phyloP scores from a whole-genome alignment of 2,113 vertebrate genomes.

The Coracopsis vasa region DNA sequence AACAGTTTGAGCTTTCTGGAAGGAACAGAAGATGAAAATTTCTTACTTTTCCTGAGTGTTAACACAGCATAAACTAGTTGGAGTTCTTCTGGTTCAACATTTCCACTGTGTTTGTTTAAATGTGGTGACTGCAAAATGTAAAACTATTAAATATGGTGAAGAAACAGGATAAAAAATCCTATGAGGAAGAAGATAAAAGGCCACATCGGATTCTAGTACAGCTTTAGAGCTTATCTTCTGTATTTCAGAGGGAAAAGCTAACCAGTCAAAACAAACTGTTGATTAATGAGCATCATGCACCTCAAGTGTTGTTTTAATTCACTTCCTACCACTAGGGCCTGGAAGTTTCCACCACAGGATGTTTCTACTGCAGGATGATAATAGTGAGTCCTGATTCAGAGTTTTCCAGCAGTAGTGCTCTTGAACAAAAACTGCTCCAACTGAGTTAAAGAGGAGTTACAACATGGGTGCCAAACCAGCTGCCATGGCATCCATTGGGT shows the following conservation, averaged over 20 bases:
- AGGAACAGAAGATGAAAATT: not conserved
- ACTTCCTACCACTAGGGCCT: not conserved
- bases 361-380: not conserved
- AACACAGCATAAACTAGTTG: not conserved
- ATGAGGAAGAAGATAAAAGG: not conserved
- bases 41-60: not conserved
- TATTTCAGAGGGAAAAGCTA: not conserved
- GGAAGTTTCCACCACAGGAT: not conserved
- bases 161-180: not conserved
- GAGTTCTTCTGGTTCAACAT: not conserved
- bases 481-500: accelerated
- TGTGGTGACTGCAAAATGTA: not conserved
- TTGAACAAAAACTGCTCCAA: not conserved
- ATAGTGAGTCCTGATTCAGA: not conserved
- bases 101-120: not conserved
- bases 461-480: not conserved
- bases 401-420: not conserved
- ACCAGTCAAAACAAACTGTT: not conserved
- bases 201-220: not conserved
- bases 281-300: not conserved
- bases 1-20: not conserved
- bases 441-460: not conserved
- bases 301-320: not conserved
- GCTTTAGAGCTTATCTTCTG: not conserved
- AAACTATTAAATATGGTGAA: not conserved